Base-by-base conservation (phyloP, 2,888 invertebrate genomes). In the Polyommatus icarus region DNA sequence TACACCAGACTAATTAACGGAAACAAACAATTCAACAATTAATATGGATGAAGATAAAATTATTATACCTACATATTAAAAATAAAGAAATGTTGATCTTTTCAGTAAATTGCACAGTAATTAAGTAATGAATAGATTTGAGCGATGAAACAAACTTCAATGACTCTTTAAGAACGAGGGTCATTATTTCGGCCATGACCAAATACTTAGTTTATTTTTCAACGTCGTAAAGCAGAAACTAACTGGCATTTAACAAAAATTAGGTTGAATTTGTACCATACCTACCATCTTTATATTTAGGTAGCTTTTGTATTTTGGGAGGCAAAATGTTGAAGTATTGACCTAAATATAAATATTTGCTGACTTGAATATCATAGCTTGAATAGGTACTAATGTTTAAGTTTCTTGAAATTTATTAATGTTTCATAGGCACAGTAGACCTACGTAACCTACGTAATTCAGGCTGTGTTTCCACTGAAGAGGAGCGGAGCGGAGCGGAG, bases 121-220 rank as follows among this genome's bases (percentile, higher is more conserved):
- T 71, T 71, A 32, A 36, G 71, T n/a, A n/a, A 36, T n/a, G 36
- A 71, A 71, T 71, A 36, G 71, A 71, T 20, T 71, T 36, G 20
- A 71, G 71, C 71, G 61, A 61, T 71, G 71, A 71, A 71, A n/a
- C 36, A 71, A 36, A 36, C 71, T 36, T 36, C 18, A 36, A 32
- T 71, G 36, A 18, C 71, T 71, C 29, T 71, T 36, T 6, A 32
- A 32, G 1, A 71, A 71, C 36, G 36, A n/a, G 54, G 54, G 54
- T 71, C 18, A 24, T 71, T 32, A 71, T 71, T 18, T 32, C 15
- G 36, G 36, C 71, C 36, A 18, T 36, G 71, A 36, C 36, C 12
- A 71, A 71, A 71, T 71, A 36, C 32, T 36, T 71, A 18, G 18
- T 61, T 24, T 15, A 20, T 24, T 61, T 8, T 24, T 61, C 61